Base-by-base conservation (phyloP, 92 coral and sea anemone genomes). In the Siderastrea siderea region DNA sequence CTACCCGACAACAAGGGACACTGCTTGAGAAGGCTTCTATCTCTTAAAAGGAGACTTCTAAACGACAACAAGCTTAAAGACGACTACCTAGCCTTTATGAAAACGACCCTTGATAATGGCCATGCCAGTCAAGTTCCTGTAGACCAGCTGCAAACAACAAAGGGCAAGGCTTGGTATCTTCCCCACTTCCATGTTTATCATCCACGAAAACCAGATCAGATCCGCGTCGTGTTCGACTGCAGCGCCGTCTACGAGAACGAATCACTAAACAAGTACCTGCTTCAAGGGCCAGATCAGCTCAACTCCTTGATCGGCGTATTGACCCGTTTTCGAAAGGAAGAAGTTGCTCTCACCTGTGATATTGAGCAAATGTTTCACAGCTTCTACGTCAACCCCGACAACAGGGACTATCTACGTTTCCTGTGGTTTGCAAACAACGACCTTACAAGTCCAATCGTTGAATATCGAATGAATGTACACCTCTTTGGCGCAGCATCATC, bases 1-100 rank as follows among this genome's bases (percentile, higher is more conserved):
- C 78, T 81, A 38, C 86, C 86, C 49, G 47, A 83, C 77, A 83
- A 71, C 79, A 70, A 71, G 19, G 79, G 64, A 53, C 87, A 26
- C 38, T 26, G 38, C 38, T 26, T 26, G 38, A 26, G 38, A 26
- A 26, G 38, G 38, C 38, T 26, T 3, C 51, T 83, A 43, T 83
- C 88, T 48, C 81, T 84, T 0, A 84, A 72, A 72, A 72, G 77
- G 13, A 48, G 59, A 72, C 77, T 72, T 72, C 77, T 72, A 0
- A 72, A 72, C 26, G 77, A 48, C 77, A 72, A 72, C 1, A 3
- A 3, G 59, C 59, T 72, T 3, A 72, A 72, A 48, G 59, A 48
- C 10, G 72, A 84, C 47, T 84, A 84, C 58, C 15, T 78, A 60
- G 19, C 61, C 26, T 76, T 76, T 77, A 77, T 75, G 43, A 47